Evolutionary conservation across 2,888 invertebrate species (phyloP).

Genomic region (Cheilosia urbana): DNA sequence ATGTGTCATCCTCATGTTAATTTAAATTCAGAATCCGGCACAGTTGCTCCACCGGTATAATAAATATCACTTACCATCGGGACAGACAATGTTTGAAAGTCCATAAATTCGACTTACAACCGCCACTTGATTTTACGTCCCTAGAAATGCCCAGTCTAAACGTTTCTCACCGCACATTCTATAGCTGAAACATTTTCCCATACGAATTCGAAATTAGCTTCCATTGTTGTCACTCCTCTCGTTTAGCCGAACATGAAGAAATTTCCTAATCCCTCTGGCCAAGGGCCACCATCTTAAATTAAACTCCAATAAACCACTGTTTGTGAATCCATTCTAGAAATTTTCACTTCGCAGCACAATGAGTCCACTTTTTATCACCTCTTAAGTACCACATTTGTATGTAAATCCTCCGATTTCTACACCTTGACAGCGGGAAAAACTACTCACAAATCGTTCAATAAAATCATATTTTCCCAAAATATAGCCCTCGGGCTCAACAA

Average conservation of each 20-base stretch:
- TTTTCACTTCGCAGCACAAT: constrained; percentile 41
- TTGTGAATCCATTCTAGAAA: constrained; percentile 62
- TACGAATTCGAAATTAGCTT: constrained; percentile 62
- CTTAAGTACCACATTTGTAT: constrained; percentile 70
- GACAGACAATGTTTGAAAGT: constrained; percentile 6
- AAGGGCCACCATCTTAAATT: constrained; percentile 68
- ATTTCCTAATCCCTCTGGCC: constrained; percentile 54
- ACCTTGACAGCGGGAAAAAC: constrained; percentile 54
- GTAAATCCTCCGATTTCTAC: constrained; percentile 61
- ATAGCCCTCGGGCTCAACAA: constrained; percentile 31
- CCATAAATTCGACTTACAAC: constrained; percentile 41
- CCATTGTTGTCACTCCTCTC: constrained; percentile 51
- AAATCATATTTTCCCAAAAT: constrained; percentile 58
- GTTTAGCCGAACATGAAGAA: constrained; percentile 29
- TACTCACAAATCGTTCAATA: constrained; percentile 52
- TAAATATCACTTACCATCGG: constrained; percentile 38
- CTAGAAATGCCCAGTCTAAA: neutral
- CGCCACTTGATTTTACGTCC: constrained; percentile 14
- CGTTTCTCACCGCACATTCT: constrained; percentile 30
- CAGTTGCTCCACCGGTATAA: constrained; percentile 5
- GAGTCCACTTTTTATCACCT: constrained; percentile 69
- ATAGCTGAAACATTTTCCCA: constrained; percentile 44
- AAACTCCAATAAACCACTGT: constrained; percentile 74
- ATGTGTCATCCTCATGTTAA: neutral
- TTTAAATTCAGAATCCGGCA: constrained; percentile 2